Conservation (phyloP, 2,113 vertebrate genomes). For the Neodontobutis hainanensis region DNA sequence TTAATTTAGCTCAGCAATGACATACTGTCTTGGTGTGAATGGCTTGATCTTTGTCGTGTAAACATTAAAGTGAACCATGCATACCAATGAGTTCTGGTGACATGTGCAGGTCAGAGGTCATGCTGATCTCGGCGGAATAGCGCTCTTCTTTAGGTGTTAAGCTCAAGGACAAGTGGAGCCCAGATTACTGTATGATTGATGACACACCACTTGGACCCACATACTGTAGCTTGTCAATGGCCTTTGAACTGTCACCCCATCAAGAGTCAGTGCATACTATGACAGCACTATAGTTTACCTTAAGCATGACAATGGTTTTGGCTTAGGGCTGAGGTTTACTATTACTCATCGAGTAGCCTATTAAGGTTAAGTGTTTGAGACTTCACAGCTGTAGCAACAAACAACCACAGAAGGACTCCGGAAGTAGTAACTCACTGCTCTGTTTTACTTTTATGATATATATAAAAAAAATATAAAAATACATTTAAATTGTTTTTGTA, state of each 20-base stretch:
- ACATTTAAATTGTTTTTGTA: too few species aligned
- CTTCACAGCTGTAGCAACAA: not conserved
- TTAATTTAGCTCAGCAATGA: not conserved
- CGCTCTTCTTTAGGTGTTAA: constrained; percentile 12
- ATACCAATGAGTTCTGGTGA: not conserved
- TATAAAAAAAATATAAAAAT: too few species aligned
- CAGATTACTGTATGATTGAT: constrained; percentile 7
- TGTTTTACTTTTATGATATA: too few species aligned
- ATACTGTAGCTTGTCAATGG: not conserved
- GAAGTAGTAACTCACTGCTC: too few species aligned
- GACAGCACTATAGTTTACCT: not conserved
- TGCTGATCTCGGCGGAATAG: constrained; percentile 7
- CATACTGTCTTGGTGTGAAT: not conserved
- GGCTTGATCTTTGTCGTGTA: not conserved
- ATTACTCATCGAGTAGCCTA: not conserved
- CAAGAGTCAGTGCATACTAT: not conserved
- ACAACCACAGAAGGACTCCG: not conserved
- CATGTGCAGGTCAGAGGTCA: constrained; percentile 32
- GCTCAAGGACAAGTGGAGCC: constrained; percentile 33
- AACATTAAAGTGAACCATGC: not conserved
- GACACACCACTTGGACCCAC: not conserved
- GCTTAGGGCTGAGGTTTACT: not conserved
- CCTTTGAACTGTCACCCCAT: not conserved
- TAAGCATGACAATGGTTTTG: not conserved
- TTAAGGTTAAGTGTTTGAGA: not conserved